Percentiles rank a stretch among this genome's conserved stretches.
These are phyloP conservation scores for Mizuhopecten yessoensis DNA, from an alignment of 1,140 invertebrate species.

Conservation along the genomic window DNA sequence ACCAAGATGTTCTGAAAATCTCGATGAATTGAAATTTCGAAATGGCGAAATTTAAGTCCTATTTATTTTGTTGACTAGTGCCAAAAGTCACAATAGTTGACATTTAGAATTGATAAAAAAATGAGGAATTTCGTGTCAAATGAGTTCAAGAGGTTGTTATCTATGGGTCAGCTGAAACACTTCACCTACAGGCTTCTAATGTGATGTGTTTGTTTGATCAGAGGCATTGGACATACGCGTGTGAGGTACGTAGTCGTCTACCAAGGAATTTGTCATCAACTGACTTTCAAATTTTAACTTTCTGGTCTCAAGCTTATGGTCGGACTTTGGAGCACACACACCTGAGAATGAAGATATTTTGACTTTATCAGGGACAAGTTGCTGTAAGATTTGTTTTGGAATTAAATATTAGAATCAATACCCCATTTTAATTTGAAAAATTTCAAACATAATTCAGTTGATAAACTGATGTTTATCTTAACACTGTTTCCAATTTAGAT, in stretches of 20 bases:
- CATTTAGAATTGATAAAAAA: constrained; percentile 20
- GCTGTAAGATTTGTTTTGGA: not conserved
- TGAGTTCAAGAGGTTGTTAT: not conserved
- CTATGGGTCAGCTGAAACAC: not conserved
- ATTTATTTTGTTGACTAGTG: not conserved
- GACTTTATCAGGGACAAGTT: not conserved
- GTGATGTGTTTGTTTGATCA: constrained; percentile 20
- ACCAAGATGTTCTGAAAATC: not conserved
- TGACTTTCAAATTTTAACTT: not conserved
- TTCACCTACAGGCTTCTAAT: not conserved
- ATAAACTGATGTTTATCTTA: not conserved
- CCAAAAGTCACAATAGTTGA: not conserved
- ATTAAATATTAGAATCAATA: not conserved
- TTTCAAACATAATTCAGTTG: not conserved
- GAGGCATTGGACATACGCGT: not conserved
- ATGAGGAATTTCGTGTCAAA: constrained; percentile 6
- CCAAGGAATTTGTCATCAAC: constrained; percentile 19
- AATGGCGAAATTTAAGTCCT: not conserved
- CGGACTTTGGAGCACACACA: not conserved
- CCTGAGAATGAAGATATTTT: constrained; percentile 19
- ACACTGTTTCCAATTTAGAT: not conserved
- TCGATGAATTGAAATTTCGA: not conserved
- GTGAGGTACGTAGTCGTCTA: not conserved
- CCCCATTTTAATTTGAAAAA: not conserved
- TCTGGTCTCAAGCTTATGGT: not conserved